phyloP scores from a whole-genome alignment of 2,888 invertebrate species.

The Empis livida region DNA sequence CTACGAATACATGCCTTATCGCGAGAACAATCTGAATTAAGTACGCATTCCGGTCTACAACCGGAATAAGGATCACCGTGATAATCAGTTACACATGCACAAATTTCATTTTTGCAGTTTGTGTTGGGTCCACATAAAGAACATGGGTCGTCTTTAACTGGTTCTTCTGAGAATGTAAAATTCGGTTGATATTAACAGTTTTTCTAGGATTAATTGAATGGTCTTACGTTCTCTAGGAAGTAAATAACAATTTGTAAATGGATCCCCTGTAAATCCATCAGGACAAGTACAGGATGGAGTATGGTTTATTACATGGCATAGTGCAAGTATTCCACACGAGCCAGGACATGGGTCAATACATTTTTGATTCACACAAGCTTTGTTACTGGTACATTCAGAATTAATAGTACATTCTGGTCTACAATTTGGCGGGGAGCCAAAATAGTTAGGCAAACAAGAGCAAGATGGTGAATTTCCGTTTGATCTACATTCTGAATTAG shows the following conservation, averaged over 20 bases:
- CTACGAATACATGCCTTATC: slow-evolving; percentile 54
- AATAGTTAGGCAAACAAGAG: slow-evolving; percentile 48
- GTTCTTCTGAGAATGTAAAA: slow-evolving; percentile 26
- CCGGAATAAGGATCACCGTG: slow-evolving; percentile 57
- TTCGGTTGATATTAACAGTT: slow-evolving; percentile 1
- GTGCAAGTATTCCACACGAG: slow-evolving; percentile 51
- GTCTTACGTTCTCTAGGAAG: slow-evolving; percentile 32
- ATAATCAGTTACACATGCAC: slow-evolving; percentile 53
- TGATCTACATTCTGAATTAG: slow-evolving; percentile 45
- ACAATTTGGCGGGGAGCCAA: slow-evolving; percentile 57
- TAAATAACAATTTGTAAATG: slow-evolving; percentile 54
- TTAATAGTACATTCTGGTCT: slow-evolving; percentile 59
- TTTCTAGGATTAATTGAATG: slow-evolving; percentile 39
- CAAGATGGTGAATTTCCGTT: slow-evolving; percentile 55
- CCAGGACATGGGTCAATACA: slow-evolving; percentile 62
- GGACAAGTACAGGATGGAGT: slow-evolving; percentile 54
- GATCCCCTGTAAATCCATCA: slow-evolving; percentile 52
- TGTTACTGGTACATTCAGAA: slow-evolving; percentile 55
- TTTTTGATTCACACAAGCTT: slow-evolving; percentile 58
- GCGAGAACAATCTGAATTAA: slow-evolving; percentile 52
- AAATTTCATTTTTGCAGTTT: slow-evolving; percentile 51
- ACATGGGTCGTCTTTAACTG: slow-evolving; percentile 48
- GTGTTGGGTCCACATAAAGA: slow-evolving; percentile 70
- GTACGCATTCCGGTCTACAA: slow-evolving; percentile 58
- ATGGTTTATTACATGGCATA: slow-evolving; percentile 54